Base-by-base conservation (phyloP, 2,888 invertebrate genomes). In the Pristionchus japonicus region DNA sequence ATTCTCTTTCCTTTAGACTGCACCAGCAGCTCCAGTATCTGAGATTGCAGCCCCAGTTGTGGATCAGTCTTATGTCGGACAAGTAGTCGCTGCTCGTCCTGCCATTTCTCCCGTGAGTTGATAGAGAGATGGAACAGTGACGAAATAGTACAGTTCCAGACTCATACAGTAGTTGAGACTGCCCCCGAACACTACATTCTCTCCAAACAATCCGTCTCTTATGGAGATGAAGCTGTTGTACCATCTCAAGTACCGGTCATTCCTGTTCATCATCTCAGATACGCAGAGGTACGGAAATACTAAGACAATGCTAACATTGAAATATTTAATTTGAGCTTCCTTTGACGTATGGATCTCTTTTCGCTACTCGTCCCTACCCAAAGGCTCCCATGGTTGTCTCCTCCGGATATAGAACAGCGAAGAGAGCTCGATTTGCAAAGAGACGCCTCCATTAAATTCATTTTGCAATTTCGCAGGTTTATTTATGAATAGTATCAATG, bases 401-500 rank as follows among this genome's bases (percentile, higher is more conserved):
- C 4, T 47, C 82, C 15, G 49, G 52, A 49, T 82, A 82, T 27
- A n/a, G 82, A 49, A 20, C 52, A 20, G 52, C 47, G 17, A 82
- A 82, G 31, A 82, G 34, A 82, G 47, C 82, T 31, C 82, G 82
- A 23, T 17, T 52, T 15, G 52, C n/a, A 20, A 82, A 40, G n/a
- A n/a, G 82, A 82, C 31, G 31, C 23, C 47, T 82, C 27, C 82
- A 82, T 31, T 82, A 82, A 49, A 52, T 31, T n/a, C 20, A 49
- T 49, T 7, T 31, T 82, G 34, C 20, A 67, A 47, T 27, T n/a
- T n/a, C 49, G 13, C 80, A 49, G 9, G 49, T 49, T 49, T 49
- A 82, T 49, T 82, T 49, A 82, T 82, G 82, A 82, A 82, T 82
- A 49, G 31, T 17, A 82, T 82, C 27, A 82, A 13, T 49, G 34